A percentile compares a stretch with the other conserved stretches of the same genome.
phyloP scores from a whole-genome alignment of 2,797 vertebrate species.

The Parauchenoglanis ngamensis region DNA sequence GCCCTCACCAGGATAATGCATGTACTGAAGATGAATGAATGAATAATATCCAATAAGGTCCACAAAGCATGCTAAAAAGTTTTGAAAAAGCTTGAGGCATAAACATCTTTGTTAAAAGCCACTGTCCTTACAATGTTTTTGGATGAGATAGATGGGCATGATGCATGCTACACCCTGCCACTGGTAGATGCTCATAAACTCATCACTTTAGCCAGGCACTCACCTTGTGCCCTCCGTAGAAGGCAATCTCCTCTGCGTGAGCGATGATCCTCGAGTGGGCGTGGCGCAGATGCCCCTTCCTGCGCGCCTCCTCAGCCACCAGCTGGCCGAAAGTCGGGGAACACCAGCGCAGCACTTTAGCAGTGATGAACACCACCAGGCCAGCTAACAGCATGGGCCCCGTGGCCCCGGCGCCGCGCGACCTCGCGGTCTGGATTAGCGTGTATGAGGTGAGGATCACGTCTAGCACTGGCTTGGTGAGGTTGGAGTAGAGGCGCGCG shows the following conservation, averaged over 20 bases:
- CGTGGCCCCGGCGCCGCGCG: slow-evolving; percentile 87
- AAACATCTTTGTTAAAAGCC: background rate
- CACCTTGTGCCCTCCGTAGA: slow-evolving; percentile 97
- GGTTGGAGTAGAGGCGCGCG: slow-evolving; percentile 95
- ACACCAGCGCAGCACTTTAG: slow-evolving; percentile 90
- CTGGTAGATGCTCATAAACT: background rate
- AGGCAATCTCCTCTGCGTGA: slow-evolving; percentile 97
- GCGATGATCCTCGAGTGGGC: slow-evolving; percentile 96
- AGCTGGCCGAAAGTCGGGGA: slow-evolving; percentile 94
- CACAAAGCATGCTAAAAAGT: background rate
- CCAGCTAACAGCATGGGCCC: slow-evolving; percentile 92
- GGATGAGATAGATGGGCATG: background rate
- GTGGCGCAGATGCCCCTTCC: slow-evolving; percentile 92
- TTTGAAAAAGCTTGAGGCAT: background rate
- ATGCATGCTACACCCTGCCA: no score
- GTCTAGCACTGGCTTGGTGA: slow-evolving; percentile 96
- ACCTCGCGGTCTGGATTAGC: slow-evolving; percentile 88
- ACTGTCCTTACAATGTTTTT: background rate
- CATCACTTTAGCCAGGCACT: slow-evolving; percentile 25
- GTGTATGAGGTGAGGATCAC: slow-evolving; percentile 95
- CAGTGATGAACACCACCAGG: slow-evolving; percentile 89
- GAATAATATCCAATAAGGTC: background rate
- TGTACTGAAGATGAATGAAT: background rate
- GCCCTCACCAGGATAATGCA: background rate
- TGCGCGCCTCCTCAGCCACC: slow-evolving; percentile 94